A percentile compares a stretch with the other conserved stretches of the same genome.
Conservation (phyloP, 2,888 invertebrate species). For the Hipparchia sbordonii region DNA sequence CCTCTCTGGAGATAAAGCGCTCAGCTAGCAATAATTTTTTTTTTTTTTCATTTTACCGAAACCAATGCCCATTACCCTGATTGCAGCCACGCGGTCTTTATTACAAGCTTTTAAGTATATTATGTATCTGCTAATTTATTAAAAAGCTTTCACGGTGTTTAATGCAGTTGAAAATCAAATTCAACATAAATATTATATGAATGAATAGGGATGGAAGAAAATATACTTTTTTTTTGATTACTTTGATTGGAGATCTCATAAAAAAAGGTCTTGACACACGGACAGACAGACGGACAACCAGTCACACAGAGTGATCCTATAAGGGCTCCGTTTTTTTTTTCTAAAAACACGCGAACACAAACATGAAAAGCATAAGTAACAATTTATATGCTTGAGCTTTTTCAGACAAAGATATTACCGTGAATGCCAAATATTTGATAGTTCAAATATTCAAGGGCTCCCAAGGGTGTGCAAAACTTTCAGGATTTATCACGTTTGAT, state of each 20-base stretch:
- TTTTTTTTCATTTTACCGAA: neutral
- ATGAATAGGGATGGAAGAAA: too few species aligned
- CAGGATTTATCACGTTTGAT: constrained; percentile 17
- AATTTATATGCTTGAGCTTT: too few species aligned
- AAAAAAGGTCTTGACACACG: too few species aligned
- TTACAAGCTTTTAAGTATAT: constrained; percentile 13
- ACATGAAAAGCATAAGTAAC: neutral
- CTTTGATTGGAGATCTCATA: too few species aligned
- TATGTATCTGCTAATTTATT: constrained; percentile 10
- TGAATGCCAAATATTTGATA: neutral
- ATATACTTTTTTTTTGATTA: too few species aligned
- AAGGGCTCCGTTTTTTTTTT: too few species aligned
- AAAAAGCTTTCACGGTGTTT: neutral
- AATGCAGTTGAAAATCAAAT: neutral
- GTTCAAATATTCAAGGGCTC: constrained; percentile 21
- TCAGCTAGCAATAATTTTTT: neutral
- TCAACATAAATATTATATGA: too few species aligned
- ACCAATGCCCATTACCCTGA: constrained; percentile 27
- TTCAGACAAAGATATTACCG: neutral
- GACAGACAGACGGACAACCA: too few species aligned
- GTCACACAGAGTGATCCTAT: too few species aligned
- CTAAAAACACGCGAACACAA: too few species aligned
- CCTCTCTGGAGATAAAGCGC: constrained; percentile 5
- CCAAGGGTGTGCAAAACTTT: constrained; percentile 28
- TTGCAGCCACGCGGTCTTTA: constrained; percentile 15